Conservation (phyloP, 1,140 invertebrate species). For the Drosophila nasuta region DNA sequence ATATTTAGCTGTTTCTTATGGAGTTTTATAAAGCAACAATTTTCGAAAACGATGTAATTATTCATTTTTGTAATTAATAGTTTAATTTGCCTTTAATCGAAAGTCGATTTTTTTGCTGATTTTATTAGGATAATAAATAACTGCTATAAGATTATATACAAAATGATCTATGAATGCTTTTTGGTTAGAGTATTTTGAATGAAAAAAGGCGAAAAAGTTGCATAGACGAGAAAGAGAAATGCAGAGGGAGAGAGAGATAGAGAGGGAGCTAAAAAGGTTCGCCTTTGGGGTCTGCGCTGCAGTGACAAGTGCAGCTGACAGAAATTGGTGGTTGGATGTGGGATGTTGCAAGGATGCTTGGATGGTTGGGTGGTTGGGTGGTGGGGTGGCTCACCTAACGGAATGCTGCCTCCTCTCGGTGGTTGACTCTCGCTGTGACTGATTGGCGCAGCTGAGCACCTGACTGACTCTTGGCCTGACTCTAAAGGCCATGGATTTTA, state of each 20-base stretch:
- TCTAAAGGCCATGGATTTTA: conserved; percentile 81
- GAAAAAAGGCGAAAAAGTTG: background rate
- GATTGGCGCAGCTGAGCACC: conserved; percentile 80
- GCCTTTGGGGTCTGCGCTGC: conserved; percentile 61
- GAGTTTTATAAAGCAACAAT: no score
- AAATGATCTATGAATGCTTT: no score
- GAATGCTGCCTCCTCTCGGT: conserved; percentile 50
- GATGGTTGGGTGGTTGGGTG: conserved; percentile 16
- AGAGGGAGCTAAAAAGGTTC: conserved; percentile 15
- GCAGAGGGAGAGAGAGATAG: no score
- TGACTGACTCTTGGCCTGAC: conserved; percentile 67
- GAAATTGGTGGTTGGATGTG: conserved; percentile 27
- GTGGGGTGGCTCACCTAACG: conserved; percentile 12
- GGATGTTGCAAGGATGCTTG: background rate
- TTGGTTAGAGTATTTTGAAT: conserved; percentile 2
- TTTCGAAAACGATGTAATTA: no score
- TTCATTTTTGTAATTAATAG: no score
- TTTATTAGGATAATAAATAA: no score
- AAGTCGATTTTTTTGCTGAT: no score
- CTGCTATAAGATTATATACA: no score
- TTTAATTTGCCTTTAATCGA: no score
- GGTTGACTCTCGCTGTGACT: conserved; percentile 78
- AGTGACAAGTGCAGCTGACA: conserved; percentile 70
- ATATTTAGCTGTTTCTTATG: no score
- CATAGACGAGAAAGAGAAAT: conserved; percentile 8